These are phyloP conservation scores for Cassiopea xamachana DNA, from an alignment of 30 jellyfish, hydroid and myxozoan species.

Conservation along the genomic window DNA sequence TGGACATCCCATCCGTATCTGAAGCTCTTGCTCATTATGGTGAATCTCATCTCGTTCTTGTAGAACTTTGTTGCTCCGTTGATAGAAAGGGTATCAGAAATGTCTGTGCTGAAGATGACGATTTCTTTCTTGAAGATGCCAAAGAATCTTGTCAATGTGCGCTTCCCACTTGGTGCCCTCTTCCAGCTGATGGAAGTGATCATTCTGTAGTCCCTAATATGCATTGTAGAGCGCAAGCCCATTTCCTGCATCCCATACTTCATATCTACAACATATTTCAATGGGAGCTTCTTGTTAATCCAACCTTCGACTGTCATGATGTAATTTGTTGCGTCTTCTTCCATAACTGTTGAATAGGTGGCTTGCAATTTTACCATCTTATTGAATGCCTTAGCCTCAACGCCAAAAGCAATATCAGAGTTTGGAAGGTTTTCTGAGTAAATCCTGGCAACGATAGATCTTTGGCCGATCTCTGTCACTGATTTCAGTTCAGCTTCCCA, in stretches of 20 bases:
- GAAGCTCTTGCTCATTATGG: constrained; percentile 66
- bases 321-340: constrained; percentile 61
- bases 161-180: constrained; percentile 60
- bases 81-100: constrained; percentile 50
- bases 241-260: constrained; percentile 46
- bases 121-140: constrained; percentile 42
- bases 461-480: constrained; percentile 56
- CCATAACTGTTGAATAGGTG: constrained; percentile 50
- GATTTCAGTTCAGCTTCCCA: constrained; percentile 75
- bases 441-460: constrained; percentile 42
- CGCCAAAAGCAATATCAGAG: constrained; percentile 65
- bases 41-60: constrained; percentile 62
- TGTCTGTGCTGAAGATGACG: constrained; percentile 65
- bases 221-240: constrained; percentile 28
- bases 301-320: constrained; percentile 65
- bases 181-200: constrained; percentile 60
- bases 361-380: constrained; percentile 67
- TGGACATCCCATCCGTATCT: constrained; percentile 95
- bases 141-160: constrained; percentile 33
- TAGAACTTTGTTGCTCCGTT: constrained; percentile 54
- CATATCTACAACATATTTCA: constrained; percentile 53
- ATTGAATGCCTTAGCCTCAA: constrained; percentile 70
- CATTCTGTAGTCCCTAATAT: constrained; percentile 57
- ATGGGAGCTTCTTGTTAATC: constrained; percentile 80
- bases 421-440: constrained; percentile 56